Evolutionary conservation across 2,797 vertebrate genomes (phyloP), one percentile per base, ranked within the genome.

Genomic region (Coilia nasus): DNA sequence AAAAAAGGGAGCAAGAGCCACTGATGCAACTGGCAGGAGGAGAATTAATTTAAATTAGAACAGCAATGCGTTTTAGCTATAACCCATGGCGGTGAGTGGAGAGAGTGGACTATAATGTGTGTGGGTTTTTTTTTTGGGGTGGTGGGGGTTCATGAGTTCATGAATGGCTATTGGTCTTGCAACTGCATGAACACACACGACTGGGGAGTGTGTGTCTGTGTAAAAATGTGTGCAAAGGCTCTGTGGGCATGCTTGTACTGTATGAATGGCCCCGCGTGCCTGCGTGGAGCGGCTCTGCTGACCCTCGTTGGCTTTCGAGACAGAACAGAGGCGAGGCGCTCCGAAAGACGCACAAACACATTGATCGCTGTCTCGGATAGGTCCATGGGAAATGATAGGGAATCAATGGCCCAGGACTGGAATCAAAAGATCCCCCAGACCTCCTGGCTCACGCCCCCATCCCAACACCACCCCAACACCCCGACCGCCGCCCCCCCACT

Each of bases 321-420:
- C 71, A 87, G 87, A 85, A 78, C 57, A 11, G 71, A 35, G 82
- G 81, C 75, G 56, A 84, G 82, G 12, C 85, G 59, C 82, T 85
- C 81, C 84, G n/a, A 75, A 83, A 85, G 83, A 87, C 85, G 75
- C 84, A 83, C 83, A 84, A 83, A 46, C 56, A 82, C 80, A 90
- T 89, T 87, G 87, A 90, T 89, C 85, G 44, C 12, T 67, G 56
- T 54, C 60, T 62, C 71, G 82, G 81, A 82, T 82, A 83, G 62
- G 85, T 86, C 83, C 85, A 87, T 86, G 87, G 83, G 85, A 90
- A 88, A 87, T 87, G 81, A 85, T 81, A 47, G 84, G 78, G 35
- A 81, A 87, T 89, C 86, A 46, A 87, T 86, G 62, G 47, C 21
- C 60, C 56, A 57, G 15, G 84, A 86, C 62, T 50, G 57, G 21